phyloP scores from a whole-genome alignment of 2,797 vertebrate genomes.

The Schizopygopsis malacanthus region DNA sequence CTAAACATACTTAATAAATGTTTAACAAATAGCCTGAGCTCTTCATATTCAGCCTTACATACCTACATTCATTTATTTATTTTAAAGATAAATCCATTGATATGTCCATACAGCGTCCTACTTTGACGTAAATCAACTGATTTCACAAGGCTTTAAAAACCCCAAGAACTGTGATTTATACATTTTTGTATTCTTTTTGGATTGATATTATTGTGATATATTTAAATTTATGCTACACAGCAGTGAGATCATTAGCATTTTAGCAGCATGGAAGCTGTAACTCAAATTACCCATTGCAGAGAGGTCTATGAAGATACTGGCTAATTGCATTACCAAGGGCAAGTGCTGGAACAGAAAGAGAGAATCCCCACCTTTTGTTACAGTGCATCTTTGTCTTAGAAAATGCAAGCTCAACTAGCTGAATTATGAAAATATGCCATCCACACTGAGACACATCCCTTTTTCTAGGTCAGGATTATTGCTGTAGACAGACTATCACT shows the following conservation, averaged over 20 bases:
- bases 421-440: slow-evolving; percentile 38
- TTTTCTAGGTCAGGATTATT: slow-evolving; percentile 35
- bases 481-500: slow-evolving; percentile 13
- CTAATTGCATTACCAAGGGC: slow-evolving; percentile 54
- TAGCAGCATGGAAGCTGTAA: no score
- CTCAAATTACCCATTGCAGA: slow-evolving; percentile 55
- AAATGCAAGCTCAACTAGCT: slow-evolving; percentile 27
- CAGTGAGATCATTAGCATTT: slow-evolving; percentile 55
- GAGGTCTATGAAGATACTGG: slow-evolving; percentile 49
- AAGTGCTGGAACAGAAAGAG: slow-evolving; percentile 10
- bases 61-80: background rate
- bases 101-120: background rate
- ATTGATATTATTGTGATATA: slow-evolving; percentile 4
- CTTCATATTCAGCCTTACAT: background rate
- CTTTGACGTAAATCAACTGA: background rate
- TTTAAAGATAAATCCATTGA: background rate
- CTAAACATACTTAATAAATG: background rate
- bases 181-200: background rate
- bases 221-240: slow-evolving; percentile 56
- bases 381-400: slow-evolving; percentile 17
- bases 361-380: background rate
- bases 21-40: background rate
- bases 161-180: background rate
- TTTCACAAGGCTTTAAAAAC: background rate
- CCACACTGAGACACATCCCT: background rate